These are phyloP conservation scores for Penaeus monodon DNA, from an alignment of 2,888 invertebrate genomes.

Conservation along the genomic window DNA sequence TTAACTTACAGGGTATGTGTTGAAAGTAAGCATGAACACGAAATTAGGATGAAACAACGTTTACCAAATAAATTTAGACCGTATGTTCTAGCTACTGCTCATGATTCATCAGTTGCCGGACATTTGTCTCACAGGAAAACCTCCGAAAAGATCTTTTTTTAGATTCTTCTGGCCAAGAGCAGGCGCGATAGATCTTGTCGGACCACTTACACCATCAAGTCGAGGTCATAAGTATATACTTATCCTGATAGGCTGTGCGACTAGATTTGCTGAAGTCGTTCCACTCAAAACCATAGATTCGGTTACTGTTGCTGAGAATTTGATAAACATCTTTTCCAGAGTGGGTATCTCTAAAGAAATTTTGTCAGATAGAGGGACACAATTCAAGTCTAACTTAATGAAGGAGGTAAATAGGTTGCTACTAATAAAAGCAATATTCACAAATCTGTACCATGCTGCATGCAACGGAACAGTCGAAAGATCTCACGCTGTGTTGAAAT, in stretches of 20 bases:
- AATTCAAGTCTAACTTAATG: no score
- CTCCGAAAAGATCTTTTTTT: no score
- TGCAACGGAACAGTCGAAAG: slow-evolving; percentile 6
- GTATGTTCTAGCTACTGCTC: no score
- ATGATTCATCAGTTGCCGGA: no score
- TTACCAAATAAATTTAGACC: no score
- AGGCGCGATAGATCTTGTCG: not conserved
- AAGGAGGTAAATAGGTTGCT: no score
- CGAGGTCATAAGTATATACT: not conserved
- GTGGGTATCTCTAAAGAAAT: slow-evolving; percentile 4
- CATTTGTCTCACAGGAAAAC: no score
- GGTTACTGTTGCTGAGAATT: not conserved
- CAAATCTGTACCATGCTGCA: not conserved
- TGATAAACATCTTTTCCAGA: slow-evolving; percentile 1
- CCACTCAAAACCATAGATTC: not conserved
- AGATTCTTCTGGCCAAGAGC: no score
- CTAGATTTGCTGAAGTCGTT: slow-evolving; percentile 21
- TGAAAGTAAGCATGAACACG: no score
- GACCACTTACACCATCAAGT: no score
- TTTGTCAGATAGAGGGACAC: not conserved
- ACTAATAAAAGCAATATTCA: not conserved
- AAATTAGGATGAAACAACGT: no score
- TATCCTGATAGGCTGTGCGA: slow-evolving; percentile 9
- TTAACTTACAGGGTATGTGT: no score
- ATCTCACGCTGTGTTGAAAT: slow-evolving; percentile 6